Evolutionary conservation across 2,113 vertebrate genomes (phyloP).

Genomic region (Platichthys flesus): DNA sequence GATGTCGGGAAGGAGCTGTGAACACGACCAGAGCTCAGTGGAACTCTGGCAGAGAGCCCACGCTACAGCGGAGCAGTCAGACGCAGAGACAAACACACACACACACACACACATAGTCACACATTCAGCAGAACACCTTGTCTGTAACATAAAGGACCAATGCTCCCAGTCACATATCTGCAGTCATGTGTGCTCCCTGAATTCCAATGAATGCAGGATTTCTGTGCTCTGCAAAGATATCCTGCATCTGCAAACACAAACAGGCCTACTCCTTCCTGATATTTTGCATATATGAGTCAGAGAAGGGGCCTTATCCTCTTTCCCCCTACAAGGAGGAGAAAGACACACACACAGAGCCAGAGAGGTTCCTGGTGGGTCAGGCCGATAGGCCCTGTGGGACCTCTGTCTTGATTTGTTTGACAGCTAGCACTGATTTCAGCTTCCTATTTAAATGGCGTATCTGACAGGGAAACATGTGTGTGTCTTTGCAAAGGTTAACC

Average conservation of each 20-base stretch:
- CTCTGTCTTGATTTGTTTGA: conserved; percentile 54
- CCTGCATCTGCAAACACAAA: conserved; percentile 20
- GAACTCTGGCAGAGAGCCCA: conserved; percentile 77
- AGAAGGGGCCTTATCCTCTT: conserved; percentile 43
- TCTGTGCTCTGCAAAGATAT: conserved; percentile 17
- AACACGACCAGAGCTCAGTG: conserved; percentile 73
- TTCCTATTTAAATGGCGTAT: background rate
- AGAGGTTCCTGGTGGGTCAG: conserved; percentile 42
- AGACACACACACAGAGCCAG: conserved; percentile 11
- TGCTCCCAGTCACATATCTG: conserved; percentile 41
- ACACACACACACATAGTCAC: conserved; percentile 31
- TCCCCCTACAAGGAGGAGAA: conserved; percentile 35
- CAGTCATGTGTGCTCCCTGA: conserved; percentile 28
- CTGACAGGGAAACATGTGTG: too few relatives aligned
- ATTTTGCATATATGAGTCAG: conserved; percentile 55
- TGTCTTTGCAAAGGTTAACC: conserved; percentile 46
- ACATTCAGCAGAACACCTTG: conserved; percentile 40
- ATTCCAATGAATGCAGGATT: conserved; percentile 12
- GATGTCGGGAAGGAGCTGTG: conserved; percentile 73
- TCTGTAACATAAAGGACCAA: conserved; percentile 20
- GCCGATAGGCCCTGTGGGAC: conserved; percentile 48
- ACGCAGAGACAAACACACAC: conserved; percentile 28
- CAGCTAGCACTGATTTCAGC: conserved; percentile 6
- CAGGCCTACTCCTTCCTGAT: conserved; percentile 27
- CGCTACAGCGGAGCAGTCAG: conserved; percentile 58